Evolutionary conservation across 2,113 vertebrate species (phyloP), one percentile per base, ranked within the genome.

Genomic region (Speoplatyrhinus poulsoni): DNA sequence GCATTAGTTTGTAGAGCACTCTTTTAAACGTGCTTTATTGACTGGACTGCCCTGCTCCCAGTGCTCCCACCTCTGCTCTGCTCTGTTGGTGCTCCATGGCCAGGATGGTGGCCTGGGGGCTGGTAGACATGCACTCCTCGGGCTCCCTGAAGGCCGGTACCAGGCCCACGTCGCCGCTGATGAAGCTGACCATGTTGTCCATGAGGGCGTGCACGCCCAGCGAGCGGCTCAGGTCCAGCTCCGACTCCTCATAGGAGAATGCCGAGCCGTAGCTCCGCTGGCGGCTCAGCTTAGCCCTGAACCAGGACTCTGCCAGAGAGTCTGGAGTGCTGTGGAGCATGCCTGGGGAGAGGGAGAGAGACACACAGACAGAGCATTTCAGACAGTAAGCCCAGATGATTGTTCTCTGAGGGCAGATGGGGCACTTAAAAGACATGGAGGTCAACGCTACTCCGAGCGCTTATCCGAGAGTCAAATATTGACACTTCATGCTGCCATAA

Each of bases 51-150:
- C 26, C 26, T 26, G 26, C 26, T 26, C 26, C 26, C 26, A 3
- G 26, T 26, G 26, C 56, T 12, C 13, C 66, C 91, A 98, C 98
- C 93, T 99, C 97, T 0, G 96, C 97, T 61, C 98, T 86, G 85
- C 93, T 85, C 87, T 98, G 98, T 72, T 99, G 98, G 87, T 99
- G 96, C 68, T 97, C 97, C 96, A 99, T 97, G 57, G 97, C 96
- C 86, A 96, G 89, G 69, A 96, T 66, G 1, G 92, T 95, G 0
- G 95, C 96, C 81, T 99, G 97, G 0, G 98, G 98, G 80, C 94
- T 96, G 59, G 96, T 98, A 67, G 95, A 99, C 95, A 97, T 96
- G 52, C 91, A 94, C 83, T 99, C 98, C 57, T 98, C 98, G 0
- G 96, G 96, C 65, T 98, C 97, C 82, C 96, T 98, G 90, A 99